phyloP scores from a whole-genome alignment of 2,888 invertebrate genomes.

The Eugnorisma glareosa region DNA sequence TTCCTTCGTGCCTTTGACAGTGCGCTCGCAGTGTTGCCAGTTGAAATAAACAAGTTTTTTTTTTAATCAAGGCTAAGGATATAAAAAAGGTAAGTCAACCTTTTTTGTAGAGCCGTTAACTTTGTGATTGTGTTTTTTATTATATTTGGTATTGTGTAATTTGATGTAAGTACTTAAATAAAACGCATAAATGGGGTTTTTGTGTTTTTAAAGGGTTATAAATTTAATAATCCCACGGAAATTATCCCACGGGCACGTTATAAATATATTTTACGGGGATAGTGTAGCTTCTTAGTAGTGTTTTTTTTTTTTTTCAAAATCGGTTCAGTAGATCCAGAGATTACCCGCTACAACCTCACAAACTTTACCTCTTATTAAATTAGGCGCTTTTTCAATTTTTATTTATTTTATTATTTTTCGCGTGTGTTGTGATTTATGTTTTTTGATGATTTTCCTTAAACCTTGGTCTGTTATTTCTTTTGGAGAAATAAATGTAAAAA shows the following conservation, averaged over 20 bases:
- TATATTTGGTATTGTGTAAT: conserved; percentile 2
- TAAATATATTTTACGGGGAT: too few relatives aligned
- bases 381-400: not conserved
- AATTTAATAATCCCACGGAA: too few relatives aligned
- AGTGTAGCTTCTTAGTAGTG: too few relatives aligned
- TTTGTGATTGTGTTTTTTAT: conserved; percentile 25
- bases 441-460: not conserved
- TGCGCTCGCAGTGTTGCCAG: conserved; percentile 39
- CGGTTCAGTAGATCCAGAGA: too few relatives aligned
- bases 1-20: conserved; percentile 16
- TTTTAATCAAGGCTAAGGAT: conserved; percentile 44
- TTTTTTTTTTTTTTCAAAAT: too few relatives aligned
- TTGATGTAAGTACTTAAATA: not conserved
- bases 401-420: too few relatives aligned
- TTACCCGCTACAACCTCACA: too few relatives aligned
- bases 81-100: conserved; percentile 49
- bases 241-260: too few relatives aligned
- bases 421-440: not conserved
- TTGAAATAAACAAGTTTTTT: conserved; percentile 26
- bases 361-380: too few relatives aligned
- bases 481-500: not conserved
- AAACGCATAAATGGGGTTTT: not conserved
- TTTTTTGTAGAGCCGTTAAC: conserved; percentile 20
- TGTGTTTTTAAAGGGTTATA: not conserved
- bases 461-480: not conserved